Percentiles rank a stretch among this genome's conserved stretches.
phyloP scores from a whole-genome alignment of 2,113 vertebrate genomes.

The Xiphorhynchus elegans region DNA sequence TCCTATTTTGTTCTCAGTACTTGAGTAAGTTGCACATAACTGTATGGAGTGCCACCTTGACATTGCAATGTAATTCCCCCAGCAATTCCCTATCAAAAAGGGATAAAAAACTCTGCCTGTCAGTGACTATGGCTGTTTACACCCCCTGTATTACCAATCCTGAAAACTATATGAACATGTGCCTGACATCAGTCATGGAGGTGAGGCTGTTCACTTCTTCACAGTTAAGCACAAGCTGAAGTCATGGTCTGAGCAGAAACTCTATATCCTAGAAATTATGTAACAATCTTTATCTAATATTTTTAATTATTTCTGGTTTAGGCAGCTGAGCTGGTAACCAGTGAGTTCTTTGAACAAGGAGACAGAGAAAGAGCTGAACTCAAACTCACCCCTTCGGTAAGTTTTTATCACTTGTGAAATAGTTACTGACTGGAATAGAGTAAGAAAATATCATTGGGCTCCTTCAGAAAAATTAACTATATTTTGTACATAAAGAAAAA shows the following conservation, averaged over 20 bases:
- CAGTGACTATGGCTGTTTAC: background rate
- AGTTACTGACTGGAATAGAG: background rate
- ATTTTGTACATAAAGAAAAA: background rate
- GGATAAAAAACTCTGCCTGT: background rate
- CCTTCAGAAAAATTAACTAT: background rate
- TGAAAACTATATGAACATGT: background rate
- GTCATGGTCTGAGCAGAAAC: background rate
- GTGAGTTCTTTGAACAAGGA: constrained; percentile 98
- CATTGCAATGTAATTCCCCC: background rate
- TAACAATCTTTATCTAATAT: background rate
- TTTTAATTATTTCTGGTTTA: constrained; percentile 65
- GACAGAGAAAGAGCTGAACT: constrained; percentile 96
- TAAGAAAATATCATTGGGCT: background rate
- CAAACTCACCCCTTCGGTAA: constrained; percentile 97
- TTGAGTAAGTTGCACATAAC: background rate
- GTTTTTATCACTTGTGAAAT: constrained; percentile 50
- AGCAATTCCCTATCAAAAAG: background rate
- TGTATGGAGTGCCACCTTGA: background rate
- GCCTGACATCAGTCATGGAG: background rate
- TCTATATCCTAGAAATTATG: background rate
- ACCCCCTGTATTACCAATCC: background rate
- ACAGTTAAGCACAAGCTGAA: background rate
- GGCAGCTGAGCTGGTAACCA: constrained; percentile 98
- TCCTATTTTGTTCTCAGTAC: background rate
- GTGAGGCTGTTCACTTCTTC: background rate